Evolutionary conservation across 2,888 invertebrate species (phyloP).

Genomic region (Apoderus coryli): DNA sequence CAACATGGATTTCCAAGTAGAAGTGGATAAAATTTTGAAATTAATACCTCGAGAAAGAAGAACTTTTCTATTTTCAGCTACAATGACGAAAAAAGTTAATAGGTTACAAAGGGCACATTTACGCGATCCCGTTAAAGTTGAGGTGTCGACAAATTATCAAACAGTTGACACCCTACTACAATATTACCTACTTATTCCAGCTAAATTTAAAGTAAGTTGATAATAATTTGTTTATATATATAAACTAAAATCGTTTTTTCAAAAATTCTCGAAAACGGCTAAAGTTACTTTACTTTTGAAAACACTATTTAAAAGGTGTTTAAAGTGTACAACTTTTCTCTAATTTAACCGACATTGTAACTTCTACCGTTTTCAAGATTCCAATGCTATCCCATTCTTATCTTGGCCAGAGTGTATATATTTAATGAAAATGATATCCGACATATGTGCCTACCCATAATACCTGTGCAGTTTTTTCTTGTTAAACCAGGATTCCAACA

Average conservation of each 20-base stretch:
- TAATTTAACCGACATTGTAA: no score
- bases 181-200: constrained; percentile 88
- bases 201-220: constrained; percentile 71
- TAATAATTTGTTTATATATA: background rate
- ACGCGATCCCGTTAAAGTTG: constrained; percentile 88
- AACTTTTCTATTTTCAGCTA: constrained; percentile 94
- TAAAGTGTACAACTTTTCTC: no score
- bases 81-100: constrained; percentile 96
- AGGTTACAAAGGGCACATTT: constrained; percentile 93
- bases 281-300: constrained; percentile 1
- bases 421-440: no score
- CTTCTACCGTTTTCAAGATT: no score
- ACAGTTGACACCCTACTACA: constrained; percentile 95
- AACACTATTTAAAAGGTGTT: background rate
- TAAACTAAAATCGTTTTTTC: no score
- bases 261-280: no score
- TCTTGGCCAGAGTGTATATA: no score
- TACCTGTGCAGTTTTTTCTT: no score
- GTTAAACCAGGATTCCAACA: no score
- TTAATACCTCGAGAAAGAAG: constrained; percentile 81
- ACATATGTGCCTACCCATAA: no score
- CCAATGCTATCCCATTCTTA: no score
- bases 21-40: constrained; percentile 89
- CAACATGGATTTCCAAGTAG: constrained; percentile 98
- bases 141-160: constrained; percentile 92